Evolutionary conservation across 2,113 vertebrate genomes (phyloP).

Genomic region (Poeciliopsis turrubarensis): DNA sequence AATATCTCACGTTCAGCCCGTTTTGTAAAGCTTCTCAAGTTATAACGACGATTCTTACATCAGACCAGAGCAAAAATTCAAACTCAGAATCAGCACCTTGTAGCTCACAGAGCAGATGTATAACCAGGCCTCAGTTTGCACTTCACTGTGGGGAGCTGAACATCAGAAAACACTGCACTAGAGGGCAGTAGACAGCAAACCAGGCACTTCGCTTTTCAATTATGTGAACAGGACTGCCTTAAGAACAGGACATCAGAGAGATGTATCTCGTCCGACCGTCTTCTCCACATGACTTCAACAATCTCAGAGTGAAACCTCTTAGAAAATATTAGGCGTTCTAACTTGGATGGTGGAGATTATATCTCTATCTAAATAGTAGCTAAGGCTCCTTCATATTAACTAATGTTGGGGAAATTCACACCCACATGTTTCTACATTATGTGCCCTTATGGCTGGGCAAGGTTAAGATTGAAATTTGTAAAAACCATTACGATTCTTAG

Average conservation of each 20-base stretch:
- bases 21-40: too few relatives aligned
- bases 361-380: not conserved
- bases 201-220: slow-evolving; percentile 24
- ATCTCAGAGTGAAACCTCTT: not conserved
- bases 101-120: not conserved
- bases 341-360: not conserved
- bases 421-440: not conserved
- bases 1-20: too few relatives aligned
- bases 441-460: not conserved
- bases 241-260: not conserved
- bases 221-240: slow-evolving; percentile 13
- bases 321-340: not conserved
- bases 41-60: too few relatives aligned
- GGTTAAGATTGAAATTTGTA: not conserved
- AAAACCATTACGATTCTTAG: not conserved
- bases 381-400: not conserved
- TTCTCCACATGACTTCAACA: not conserved
- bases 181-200: slow-evolving; percentile 69
- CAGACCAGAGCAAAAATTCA: not conserved
- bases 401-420: not conserved
- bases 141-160: slow-evolving; percentile 6
- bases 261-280: not conserved
- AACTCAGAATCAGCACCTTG: slow-evolving; percentile 11
- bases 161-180: slow-evolving; percentile 57
- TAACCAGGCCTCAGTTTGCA: not conserved